phyloP scores from a whole-genome alignment of 2,797 vertebrate species.

The Sus cebifrons region DNA sequence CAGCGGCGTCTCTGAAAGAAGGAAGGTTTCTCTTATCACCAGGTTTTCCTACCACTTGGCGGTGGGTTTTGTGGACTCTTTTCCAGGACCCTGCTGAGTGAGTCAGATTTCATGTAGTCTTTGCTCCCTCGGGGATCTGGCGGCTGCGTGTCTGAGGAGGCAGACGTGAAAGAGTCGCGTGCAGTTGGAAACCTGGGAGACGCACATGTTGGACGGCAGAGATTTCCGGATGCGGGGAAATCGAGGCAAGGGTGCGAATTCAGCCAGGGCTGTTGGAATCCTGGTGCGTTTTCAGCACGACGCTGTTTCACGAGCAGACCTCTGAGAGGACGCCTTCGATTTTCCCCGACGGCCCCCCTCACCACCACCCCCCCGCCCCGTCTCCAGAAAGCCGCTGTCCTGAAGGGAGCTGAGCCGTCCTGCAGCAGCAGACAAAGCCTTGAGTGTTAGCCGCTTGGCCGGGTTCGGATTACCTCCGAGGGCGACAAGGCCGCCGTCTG shows the following conservation, averaged over 20 bases:
- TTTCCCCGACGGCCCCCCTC: background rate
- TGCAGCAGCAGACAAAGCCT: constrained; percentile 63
- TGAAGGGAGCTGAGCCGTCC: constrained; percentile 73
- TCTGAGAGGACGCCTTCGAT: constrained; percentile 50
- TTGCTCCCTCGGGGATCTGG: background rate
- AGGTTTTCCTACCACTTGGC: background rate
- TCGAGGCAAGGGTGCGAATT: background rate
- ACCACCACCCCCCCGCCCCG: too few relatives aligned
- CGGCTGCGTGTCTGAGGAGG: background rate
- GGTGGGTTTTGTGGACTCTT: constrained; percentile 23
- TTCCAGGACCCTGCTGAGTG: background rate
- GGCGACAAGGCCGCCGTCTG: background rate
- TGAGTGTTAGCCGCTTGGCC: constrained; percentile 47
- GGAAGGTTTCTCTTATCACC: background rate
- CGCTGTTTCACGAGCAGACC: background rate
- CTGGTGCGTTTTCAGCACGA: background rate
- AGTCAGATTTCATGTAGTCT: background rate
- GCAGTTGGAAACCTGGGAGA: background rate
- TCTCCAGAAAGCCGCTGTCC: constrained; percentile 28
- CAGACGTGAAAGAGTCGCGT: background rate
- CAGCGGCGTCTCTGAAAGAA: background rate
- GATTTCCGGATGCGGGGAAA: constrained; percentile 2
- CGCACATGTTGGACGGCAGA: background rate
- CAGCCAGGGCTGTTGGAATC: background rate
- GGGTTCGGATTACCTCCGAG: constrained; percentile 32